Conservation (phyloP, 2,797 vertebrate genomes). For the Amblyraja radiata region DNA sequence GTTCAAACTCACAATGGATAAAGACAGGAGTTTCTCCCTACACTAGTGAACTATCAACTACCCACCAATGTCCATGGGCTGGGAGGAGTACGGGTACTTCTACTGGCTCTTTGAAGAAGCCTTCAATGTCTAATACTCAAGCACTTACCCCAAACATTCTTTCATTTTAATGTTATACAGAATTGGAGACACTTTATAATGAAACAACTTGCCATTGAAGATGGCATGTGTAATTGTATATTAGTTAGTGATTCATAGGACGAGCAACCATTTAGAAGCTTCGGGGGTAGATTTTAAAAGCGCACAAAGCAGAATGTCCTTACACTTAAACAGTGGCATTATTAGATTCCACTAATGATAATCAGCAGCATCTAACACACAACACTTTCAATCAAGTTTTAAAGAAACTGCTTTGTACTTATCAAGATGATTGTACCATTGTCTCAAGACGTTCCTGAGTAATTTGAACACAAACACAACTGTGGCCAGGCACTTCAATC, state of each 20-base stretch:
- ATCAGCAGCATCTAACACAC: neutral
- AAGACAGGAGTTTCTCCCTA: neutral
- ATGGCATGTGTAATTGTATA: neutral
- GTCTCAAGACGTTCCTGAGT: neutral
- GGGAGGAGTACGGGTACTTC: neutral
- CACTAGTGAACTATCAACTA: too few relatives aligned
- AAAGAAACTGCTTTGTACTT: neutral
- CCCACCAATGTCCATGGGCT: neutral
- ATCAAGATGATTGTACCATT: neutral
- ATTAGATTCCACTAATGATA: neutral
- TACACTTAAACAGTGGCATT: neutral
- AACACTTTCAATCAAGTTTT: neutral
- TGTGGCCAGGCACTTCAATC: neutral
- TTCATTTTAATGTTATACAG: neutral
- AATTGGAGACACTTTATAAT: neutral
- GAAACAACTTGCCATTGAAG: neutral
- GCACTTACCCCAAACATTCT: neutral
- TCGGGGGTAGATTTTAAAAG: neutral
- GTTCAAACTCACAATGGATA: neutral
- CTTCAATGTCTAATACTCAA: too few relatives aligned
- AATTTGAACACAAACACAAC: neutral
- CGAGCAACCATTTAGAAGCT: neutral
- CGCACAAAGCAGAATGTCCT: neutral
- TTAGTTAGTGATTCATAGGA: neutral
- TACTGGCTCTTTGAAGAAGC: neutral